These are phyloP conservation scores for Stichopus horrens DNA, from an alignment of 53 echinoderm and acorn worm species.

Conservation along the genomic window DNA sequence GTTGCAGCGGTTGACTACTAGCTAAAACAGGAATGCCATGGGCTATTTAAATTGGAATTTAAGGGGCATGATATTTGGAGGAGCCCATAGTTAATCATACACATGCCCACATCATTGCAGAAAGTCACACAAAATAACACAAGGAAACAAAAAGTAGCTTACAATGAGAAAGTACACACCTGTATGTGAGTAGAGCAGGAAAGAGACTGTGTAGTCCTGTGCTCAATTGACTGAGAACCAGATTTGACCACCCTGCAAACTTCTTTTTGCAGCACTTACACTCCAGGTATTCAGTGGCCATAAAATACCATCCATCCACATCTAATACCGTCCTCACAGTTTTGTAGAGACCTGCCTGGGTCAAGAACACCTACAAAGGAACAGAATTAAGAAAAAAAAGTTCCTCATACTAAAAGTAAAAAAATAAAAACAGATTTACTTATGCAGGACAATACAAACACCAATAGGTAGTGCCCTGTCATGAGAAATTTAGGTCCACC, in stretches of 20 bases:
- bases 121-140: not conserved
- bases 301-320: slow-evolving; percentile 59
- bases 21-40: no score
- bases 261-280: slow-evolving; percentile 59
- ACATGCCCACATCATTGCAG: slow-evolving; percentile 8
- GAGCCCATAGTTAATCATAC: no score
- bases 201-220: slow-evolving; percentile 55
- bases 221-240: slow-evolving; percentile 68
- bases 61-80: no score
- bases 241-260: slow-evolving; percentile 65
- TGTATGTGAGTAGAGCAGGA: slow-evolving; percentile 64
- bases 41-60: no score
- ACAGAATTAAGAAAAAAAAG: not conserved
- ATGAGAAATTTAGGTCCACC: no score
- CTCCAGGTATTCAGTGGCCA: slow-evolving; percentile 73
- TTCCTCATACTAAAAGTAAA: not conserved
- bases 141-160: not conserved
- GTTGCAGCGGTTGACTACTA: no score
- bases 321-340: slow-evolving; percentile 69
- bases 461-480: no score
- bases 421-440: not conserved
- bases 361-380: slow-evolving; percentile 16
- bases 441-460: not conserved
- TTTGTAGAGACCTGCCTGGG: slow-evolving; percentile 62
- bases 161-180: not conserved